These are phyloP conservation scores for Apomyelois bistriatella DNA, from an alignment of 2,888 invertebrate species.

Conservation along the genomic window DNA sequence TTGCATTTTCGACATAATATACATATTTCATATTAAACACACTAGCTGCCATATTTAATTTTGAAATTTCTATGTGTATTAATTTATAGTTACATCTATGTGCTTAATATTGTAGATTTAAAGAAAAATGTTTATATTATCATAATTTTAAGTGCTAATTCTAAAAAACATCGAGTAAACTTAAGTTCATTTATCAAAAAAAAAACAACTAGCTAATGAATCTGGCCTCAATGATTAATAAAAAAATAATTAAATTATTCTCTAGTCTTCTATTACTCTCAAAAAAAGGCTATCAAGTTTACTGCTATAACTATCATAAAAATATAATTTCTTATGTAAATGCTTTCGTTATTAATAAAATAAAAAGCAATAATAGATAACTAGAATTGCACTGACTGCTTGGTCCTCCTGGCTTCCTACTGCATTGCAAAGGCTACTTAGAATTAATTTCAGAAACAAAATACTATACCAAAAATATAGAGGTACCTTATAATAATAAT, in stretches of 20 bases:
- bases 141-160: conserved; percentile 25
- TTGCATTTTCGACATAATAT: conserved; percentile 16
- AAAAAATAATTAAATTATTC: conserved; percentile 23
- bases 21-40: conserved; percentile 36
- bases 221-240: conserved; percentile 18
- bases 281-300: conserved; percentile 11
- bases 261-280: conserved; percentile 33
- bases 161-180: conserved; percentile 27
- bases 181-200: conserved; percentile 15
- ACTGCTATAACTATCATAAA: neutral
- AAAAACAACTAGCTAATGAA: neutral
- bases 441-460: conserved; percentile 16
- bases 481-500: conserved; percentile 25
- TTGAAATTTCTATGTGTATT: conserved; percentile 38
- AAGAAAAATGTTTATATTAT: conserved; percentile 22
- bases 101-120: conserved; percentile 39
- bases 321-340: neutral
- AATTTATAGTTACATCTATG: conserved; percentile 33
- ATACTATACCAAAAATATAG: conserved; percentile 36
- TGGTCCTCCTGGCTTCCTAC: conserved; percentile 8
- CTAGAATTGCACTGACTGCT: conserved; percentile 11
- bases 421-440: conserved; percentile 18
- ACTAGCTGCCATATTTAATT: conserved; percentile 66
- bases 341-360: conserved; percentile 11
- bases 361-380: conserved; percentile 11